Evolutionary conservation across 2,888 invertebrate genomes (phyloP).

Genomic region (Tenodera sinensis): DNA sequence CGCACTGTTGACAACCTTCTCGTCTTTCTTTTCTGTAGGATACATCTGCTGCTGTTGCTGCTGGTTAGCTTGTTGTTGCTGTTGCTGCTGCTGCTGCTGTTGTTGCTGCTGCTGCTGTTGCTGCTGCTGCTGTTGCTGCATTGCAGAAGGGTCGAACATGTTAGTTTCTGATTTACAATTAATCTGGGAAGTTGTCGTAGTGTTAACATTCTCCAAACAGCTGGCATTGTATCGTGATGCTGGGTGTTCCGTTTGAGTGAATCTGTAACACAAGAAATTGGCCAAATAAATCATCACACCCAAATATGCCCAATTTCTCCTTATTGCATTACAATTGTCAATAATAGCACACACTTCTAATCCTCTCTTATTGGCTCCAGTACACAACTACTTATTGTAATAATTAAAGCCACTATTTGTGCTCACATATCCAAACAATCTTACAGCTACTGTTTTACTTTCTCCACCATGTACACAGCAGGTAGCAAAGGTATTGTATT

Average conservation of each 20-base stretch:
- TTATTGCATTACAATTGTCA: too few relatives aligned
- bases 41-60: conserved; percentile 28
- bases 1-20: conserved; percentile 19
- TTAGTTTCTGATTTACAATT: conserved; percentile 25
- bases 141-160: conserved; percentile 30
- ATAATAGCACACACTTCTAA: too few relatives aligned
- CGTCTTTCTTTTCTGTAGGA: conserved; percentile 16
- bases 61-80: conserved; percentile 35
- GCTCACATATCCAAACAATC: too few relatives aligned
- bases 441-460: too few relatives aligned
- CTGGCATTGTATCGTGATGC: conserved; percentile 24
- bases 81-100: conserved; percentile 40
- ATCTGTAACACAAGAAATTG: conserved; percentile 20
- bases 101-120: conserved; percentile 38
- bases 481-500: too few relatives aligned
- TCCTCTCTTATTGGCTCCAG: too few relatives aligned
- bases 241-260: conserved; percentile 31
- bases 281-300: neutral
- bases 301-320: neutral
- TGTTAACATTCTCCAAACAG: conserved; percentile 23
- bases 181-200: conserved; percentile 3
- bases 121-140: conserved; percentile 42
- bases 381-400: too few relatives aligned
- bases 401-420: too few relatives aligned
- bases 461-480: too few relatives aligned